Evolutionary conservation across 2,888 invertebrate genomes (phyloP).

Genomic region (Cartodere bifasciata): DNA sequence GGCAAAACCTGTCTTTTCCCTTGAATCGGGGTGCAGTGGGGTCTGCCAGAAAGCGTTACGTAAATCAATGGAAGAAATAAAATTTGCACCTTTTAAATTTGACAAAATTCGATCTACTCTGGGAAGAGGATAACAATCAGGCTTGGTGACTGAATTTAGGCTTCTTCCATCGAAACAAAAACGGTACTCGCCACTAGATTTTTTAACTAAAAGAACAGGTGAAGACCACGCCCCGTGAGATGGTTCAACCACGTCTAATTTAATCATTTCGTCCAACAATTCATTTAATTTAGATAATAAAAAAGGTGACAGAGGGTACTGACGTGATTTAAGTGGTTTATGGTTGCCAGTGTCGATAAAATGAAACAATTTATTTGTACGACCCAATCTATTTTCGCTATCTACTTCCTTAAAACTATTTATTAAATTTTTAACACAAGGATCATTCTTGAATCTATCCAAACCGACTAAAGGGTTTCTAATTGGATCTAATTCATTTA

Average conservation of each 20-base stretch:
- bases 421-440: background rate
- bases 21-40: conserved; percentile 10
- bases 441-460: background rate
- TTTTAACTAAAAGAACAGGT: conserved; percentile 16
- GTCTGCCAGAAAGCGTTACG: conserved; percentile 16
- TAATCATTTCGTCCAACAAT: conserved; percentile 17
- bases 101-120: conserved; percentile 13
- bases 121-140: conserved; percentile 17
- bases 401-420: conserved; percentile 2
- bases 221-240: conserved; percentile 16
- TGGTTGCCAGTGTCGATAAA: conserved; percentile 10
- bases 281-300: conserved; percentile 10
- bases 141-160: conserved; percentile 16
- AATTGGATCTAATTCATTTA: no score
- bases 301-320: conserved; percentile 13
- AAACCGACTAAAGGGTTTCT: conserved; percentile 1
- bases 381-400: conserved; percentile 8
- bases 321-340: conserved; percentile 11
- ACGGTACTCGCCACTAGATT: conserved; percentile 12
- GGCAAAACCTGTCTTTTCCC: conserved; percentile 18
- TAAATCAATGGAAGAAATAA: conserved; percentile 14
- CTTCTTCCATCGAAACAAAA: conserved; percentile 17
- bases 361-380: conserved; percentile 9
- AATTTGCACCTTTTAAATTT: conserved; percentile 13
- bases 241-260: conserved; percentile 14